Base-by-base conservation (phyloP, 2,113 vertebrate genomes). In the Pantherophis guttatus region DNA sequence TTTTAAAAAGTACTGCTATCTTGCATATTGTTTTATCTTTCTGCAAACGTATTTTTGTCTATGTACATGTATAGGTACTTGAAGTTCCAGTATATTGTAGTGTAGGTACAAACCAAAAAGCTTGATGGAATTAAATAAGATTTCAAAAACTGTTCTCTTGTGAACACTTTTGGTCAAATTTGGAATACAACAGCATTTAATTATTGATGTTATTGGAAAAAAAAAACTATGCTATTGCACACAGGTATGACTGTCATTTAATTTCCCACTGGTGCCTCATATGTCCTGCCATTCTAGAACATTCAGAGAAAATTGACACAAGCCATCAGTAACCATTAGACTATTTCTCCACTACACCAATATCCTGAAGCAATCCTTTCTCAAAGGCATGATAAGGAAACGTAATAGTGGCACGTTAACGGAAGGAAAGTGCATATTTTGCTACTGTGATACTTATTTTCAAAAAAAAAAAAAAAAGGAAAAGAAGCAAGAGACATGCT, bases 1-100 rank as follows among this genome's bases (percentile, higher is more conserved):
- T 89, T 94, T 53, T 87, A 70, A 11, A n/a, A 44, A 88, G 6
- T 52, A 59, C 17, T 90, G 93, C 91, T 93, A 48, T 53, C 3
- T 48, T 57, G 90, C 12, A 0, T 91, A 86, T 13, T 91, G n/a
- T 55, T 89, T 89, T 89, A 39, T 58, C 55, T 58, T 17, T 89
- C 55, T 89, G 33, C 17, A 39, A 19, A 33, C 3, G 0, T 13
- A 29, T 57, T 57, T 89, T 39, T 44, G 23, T 24, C n/a, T 58
- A 44, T 89, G 39, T 89, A 33, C 24, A 54, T 21, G 6, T 17
- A 52, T 54, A 8, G 33, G 50, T n/a, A 3, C 55, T 24, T 58
- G 58, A 90, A 21, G 11, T 70, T 70, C 19, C 33, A 55, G 5
- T 5, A 33, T 13, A 91, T 6, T 81, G 54, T 54, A 44, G 52